A percentile compares a stretch with the other conserved stretches of the same genome.
Conservation (phyloP, 2,888 invertebrate genomes). For the Apoderus coryli region DNA sequence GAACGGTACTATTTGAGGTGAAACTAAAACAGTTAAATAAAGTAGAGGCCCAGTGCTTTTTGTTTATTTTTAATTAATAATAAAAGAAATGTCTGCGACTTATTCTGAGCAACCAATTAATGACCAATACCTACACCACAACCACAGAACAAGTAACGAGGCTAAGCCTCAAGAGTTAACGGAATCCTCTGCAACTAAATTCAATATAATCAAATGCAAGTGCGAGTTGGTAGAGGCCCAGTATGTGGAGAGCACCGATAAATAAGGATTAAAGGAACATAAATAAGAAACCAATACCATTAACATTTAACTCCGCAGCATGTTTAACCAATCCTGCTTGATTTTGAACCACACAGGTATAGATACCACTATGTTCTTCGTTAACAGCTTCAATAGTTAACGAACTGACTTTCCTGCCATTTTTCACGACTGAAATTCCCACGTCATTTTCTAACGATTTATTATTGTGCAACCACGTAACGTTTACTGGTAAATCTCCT, state of each 20-base stretch:
- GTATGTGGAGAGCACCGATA: not conserved
- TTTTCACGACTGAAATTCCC: conserved; percentile 30
- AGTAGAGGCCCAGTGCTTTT: no score
- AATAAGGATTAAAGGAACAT: conserved; percentile 1
- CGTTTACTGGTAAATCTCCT: conserved; percentile 52
- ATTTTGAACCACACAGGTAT: conserved; percentile 61
- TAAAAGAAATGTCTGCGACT: no score
- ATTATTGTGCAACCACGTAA: conserved; percentile 45
- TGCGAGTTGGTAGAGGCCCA: no score
- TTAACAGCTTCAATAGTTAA: conserved; percentile 47
- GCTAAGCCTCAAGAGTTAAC: conserved; percentile 57
- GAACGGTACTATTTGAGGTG: conserved; percentile 33
- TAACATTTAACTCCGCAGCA: conserved; percentile 47
- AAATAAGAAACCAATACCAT: conserved; percentile 36
- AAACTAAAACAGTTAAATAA: conserved; percentile 9
- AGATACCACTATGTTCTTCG: conserved; percentile 54
- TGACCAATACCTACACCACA: no score
- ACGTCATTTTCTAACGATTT: conserved; percentile 27
- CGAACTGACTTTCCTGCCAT: conserved; percentile 38
- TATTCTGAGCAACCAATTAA: no score
- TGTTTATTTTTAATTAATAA: no score
- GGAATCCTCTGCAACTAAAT: no score
- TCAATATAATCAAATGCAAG: no score
- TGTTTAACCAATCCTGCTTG: conserved; percentile 48
- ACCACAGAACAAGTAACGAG: conserved; percentile 52